Percentiles rank a stretch among this genome's conserved stretches.
These are phyloP conservation scores for Rhinogobius similis DNA, from an alignment of 2,113 vertebrate genomes.

Conservation along the genomic window DNA sequence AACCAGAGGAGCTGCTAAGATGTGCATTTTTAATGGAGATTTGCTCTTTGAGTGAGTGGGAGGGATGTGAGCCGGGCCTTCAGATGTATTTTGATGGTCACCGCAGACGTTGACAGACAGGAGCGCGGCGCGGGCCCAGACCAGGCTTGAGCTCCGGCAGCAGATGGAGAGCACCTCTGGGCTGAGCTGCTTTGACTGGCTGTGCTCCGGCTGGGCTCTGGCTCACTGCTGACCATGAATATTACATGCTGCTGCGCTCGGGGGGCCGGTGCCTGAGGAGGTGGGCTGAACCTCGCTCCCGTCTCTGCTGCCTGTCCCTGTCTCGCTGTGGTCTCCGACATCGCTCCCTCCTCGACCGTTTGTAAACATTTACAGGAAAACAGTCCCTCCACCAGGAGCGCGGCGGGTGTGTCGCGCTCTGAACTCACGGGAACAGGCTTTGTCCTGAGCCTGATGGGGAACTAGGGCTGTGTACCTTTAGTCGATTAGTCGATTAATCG, in stretches of 20 bases:
- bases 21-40: conserved; percentile 79
- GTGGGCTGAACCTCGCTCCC: conserved; percentile 17
- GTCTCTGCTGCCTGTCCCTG: conserved; percentile 28
- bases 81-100: conserved; percentile 66
- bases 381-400: neutral
- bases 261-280: conserved; percentile 60
- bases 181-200: conserved; percentile 66
- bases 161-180: conserved; percentile 69
- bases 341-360: conserved; percentile 20
- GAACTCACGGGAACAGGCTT: neutral
- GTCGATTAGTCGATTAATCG: too few species aligned
- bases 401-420: neutral
- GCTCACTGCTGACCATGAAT: conserved; percentile 72
- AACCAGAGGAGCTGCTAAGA: conserved; percentile 72
- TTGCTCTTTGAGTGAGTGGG: conserved; percentile 76
- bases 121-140: conserved; percentile 51
- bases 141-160: conserved; percentile 11
- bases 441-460: neutral
- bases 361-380: conserved; percentile 17
- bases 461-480: too few species aligned
- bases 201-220: conserved; percentile 10
- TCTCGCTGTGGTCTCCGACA: conserved; percentile 10
- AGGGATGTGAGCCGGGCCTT: conserved; percentile 58
- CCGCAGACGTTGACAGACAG: conserved; percentile 69
- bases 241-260: conserved; percentile 65